phyloP scores from a whole-genome alignment of 2,888 invertebrate species.

The Pyralis farinalis region DNA sequence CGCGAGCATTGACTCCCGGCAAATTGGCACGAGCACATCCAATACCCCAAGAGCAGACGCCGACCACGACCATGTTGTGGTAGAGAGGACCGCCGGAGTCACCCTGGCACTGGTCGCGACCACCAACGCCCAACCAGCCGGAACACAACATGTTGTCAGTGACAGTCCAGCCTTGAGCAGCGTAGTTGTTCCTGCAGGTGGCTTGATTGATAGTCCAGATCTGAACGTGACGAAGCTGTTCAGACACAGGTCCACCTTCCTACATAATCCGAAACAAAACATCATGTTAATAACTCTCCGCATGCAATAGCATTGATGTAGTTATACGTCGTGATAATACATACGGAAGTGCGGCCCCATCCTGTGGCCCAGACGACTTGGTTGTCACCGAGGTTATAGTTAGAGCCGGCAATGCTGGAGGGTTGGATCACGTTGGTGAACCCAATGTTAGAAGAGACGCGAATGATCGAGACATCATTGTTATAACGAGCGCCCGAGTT shows the following conservation, averaged over 20 bases:
- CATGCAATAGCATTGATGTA: neutral
- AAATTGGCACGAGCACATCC: slow-evolving; percentile 27
- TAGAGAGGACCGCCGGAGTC: slow-evolving; percentile 47
- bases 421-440: slow-evolving; percentile 24
- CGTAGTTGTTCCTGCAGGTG: slow-evolving; percentile 34
- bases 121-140: slow-evolving; percentile 40
- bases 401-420: slow-evolving; percentile 33
- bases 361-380: slow-evolving; percentile 40
- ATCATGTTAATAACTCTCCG: too few species aligned
- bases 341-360: slow-evolving; percentile 40
- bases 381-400: slow-evolving; percentile 35
- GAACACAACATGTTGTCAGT: slow-evolving; percentile 50
- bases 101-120: slow-evolving; percentile 43
- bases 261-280: slow-evolving; percentile 18
- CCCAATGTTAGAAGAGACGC: slow-evolving; percentile 18
- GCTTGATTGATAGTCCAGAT: slow-evolving; percentile 36
- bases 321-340: slow-evolving; percentile 9
- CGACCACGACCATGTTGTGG: slow-evolving; percentile 37
- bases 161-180: slow-evolving; percentile 19
- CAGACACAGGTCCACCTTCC: slow-evolving; percentile 30
- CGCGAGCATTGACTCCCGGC: slow-evolving; percentile 40
- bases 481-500: slow-evolving; percentile 22
- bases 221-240: slow-evolving; percentile 41
- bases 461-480: slow-evolving; percentile 38
- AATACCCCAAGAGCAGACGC: slow-evolving; percentile 34